These are phyloP conservation scores for Bedellia somnulentella DNA, from an alignment of 2,888 invertebrate species.

Conservation along the genomic window DNA sequence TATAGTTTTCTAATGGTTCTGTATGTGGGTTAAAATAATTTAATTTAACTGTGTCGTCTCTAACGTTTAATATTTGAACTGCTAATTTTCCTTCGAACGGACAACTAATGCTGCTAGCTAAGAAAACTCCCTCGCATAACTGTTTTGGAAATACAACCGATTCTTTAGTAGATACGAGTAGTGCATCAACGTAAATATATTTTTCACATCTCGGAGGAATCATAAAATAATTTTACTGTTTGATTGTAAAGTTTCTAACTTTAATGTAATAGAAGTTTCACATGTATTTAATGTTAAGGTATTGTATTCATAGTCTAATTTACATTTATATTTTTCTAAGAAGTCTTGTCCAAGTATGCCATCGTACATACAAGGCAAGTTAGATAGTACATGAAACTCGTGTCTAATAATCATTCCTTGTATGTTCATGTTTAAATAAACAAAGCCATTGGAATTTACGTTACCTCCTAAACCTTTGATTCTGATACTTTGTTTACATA, in stretches of 20 bases:
- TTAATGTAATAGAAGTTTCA: no score
- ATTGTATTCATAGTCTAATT: not conserved
- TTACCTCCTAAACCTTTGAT: constrained; percentile 9
- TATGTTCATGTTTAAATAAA: constrained; percentile 4
- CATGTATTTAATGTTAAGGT: not conserved
- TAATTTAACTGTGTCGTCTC: not conserved
- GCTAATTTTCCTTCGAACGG: not conserved
- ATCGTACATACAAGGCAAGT: not conserved
- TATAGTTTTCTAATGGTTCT: not conserved
- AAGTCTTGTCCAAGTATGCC: constrained; percentile 3
- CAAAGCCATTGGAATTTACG: constrained; percentile 6
- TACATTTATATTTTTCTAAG: not conserved
- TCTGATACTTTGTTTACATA: constrained; percentile 8
- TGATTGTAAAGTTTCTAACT: no score
- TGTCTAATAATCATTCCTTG: not conserved
- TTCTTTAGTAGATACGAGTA: not conserved
- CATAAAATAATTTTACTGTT: not conserved
- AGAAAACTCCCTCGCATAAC: not conserved
- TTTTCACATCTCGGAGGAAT: not conserved
- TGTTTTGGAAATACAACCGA: not conserved
- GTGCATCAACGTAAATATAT: not conserved
- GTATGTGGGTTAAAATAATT: not conserved
- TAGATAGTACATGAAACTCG: constrained; percentile 7
- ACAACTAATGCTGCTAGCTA: not conserved
- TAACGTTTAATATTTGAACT: not conserved